phyloP scores from a whole-genome alignment of 2,888 invertebrate species.

The Stramonita haemastoma region DNA sequence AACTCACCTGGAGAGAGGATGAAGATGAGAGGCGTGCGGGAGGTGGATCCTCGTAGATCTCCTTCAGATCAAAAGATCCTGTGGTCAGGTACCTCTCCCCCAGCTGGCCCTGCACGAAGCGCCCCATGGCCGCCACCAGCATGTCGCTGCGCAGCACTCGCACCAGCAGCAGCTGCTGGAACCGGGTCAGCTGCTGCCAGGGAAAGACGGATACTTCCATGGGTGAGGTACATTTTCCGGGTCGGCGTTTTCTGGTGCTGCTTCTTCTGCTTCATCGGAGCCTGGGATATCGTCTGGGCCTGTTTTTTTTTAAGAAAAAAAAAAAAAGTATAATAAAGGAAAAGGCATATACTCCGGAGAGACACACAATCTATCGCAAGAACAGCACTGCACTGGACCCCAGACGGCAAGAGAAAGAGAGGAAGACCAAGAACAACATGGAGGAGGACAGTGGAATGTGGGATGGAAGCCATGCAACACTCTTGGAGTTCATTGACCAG shows the following conservation, averaged over 20 bases:
- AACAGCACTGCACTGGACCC: too few relatives aligned
- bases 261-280: background rate
- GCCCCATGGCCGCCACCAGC: slow-evolving; percentile 66
- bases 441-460: too few relatives aligned
- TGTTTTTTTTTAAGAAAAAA: too few relatives aligned
- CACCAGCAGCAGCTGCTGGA: slow-evolving; percentile 74
- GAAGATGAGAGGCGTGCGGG: slow-evolving; percentile 76
- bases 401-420: too few relatives aligned
- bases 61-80: slow-evolving; percentile 74
- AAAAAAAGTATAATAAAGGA: too few relatives aligned
- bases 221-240: background rate
- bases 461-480: too few relatives aligned
- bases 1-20: slow-evolving; percentile 75
- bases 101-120: slow-evolving; percentile 72
- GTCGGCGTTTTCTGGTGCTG: background rate
- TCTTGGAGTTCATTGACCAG: too few relatives aligned
- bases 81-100: slow-evolving; percentile 71
- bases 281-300: background rate
- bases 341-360: too few relatives aligned
- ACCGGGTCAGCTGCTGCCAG: slow-evolving; percentile 70
- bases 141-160: slow-evolving; percentile 72
- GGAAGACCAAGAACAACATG: too few relatives aligned
- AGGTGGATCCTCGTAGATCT: slow-evolving; percentile 73
- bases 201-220: slow-evolving; percentile 55
- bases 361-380: too few relatives aligned